These are phyloP conservation scores for Clarias fuscus DNA, from an alignment of 2,797 vertebrate species.

Conservation along the genomic window DNA sequence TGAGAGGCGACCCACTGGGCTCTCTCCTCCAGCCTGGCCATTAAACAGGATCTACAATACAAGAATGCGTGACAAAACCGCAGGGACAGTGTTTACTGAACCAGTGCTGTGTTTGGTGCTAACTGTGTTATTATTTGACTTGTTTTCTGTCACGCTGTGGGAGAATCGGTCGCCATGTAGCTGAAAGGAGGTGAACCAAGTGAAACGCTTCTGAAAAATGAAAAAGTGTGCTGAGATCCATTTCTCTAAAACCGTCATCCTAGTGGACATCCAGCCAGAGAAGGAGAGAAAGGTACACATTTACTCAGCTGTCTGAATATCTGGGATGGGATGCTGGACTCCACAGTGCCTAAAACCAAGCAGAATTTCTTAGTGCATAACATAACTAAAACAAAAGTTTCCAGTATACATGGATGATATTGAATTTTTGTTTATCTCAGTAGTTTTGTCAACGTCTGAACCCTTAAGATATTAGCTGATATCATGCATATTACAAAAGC, in stretches of 20 bases:
- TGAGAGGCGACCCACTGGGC: constrained; percentile 57
- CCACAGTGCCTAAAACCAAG: background rate
- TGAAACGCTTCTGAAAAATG: background rate
- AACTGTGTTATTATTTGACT: constrained; percentile 43
- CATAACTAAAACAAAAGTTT: background rate
- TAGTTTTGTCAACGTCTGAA: background rate
- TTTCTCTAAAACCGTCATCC: background rate
- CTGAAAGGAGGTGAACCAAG: background rate
- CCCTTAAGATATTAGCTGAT: background rate
- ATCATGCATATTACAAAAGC: background rate
- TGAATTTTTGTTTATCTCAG: background rate
- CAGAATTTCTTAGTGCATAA: background rate
- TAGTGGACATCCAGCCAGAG: background rate
- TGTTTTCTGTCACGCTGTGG: constrained; percentile 36
- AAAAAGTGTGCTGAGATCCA: constrained; percentile 1
- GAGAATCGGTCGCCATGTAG: constrained; percentile 27
- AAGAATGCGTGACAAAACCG: constrained; percentile 32
- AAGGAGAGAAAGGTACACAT: background rate
- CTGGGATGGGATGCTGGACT: background rate
- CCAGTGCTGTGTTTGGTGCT: constrained; percentile 36
- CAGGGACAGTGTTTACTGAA: constrained; percentile 43
- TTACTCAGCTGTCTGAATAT: background rate
- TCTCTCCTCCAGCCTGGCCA: constrained; percentile 45
- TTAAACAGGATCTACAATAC: constrained; percentile 51
- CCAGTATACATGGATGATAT: background rate